Base-by-base conservation (phyloP, 2,888 invertebrate species). In the Diaphora mendica region DNA sequence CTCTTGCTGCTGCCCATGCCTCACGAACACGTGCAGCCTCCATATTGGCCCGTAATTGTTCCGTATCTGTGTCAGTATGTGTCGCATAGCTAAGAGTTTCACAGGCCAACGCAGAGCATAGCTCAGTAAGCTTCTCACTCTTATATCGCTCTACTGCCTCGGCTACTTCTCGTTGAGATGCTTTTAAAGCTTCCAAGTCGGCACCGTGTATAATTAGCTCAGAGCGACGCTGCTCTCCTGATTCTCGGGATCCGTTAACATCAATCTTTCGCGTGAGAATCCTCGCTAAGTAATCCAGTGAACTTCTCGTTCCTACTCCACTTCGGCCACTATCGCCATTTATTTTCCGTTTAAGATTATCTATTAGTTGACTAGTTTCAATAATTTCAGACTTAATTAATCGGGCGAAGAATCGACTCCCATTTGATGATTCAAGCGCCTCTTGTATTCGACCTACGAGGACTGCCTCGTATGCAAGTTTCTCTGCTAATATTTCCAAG, bases 391-490 rank as follows among this genome's bases (percentile, higher is more conserved):
- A 96, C 87, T 96, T 96, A 70, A 97, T 96, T 86, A 97, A 96
- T 72, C 97, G 93, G 79, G 97, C 96, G 85, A 96, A 96, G 81
- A 96, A 93, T 81, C 96, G 92, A 81, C 96, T 96, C 78, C 96
- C 96, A 83, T 96, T 96, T 35, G 96, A 96, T 64, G 96, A 95
- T 74, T 96, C 95, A 70, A 97, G 94, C 69, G 97, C 97, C 89
- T 97, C 97, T 82, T 97, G 96, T 79, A 97, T 96, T 85, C 97
- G 96, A 78, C 97, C 96, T 75, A 97, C 96, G 75, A 97, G 96
- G 39, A 98, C 97, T 75, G 97, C 97, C 92, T 98, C 98, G 89
- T 97, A 98, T 0, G 98, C 98, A 33, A 98, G 95, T 87, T 98
- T 97, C 91, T 98, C 98, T 2, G 98, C 98, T 73, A 98, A 92